Evolutionary conservation across 2,888 invertebrate species (phyloP), one percentile per base, ranked within the genome.

Genomic region (Cantharis flavilabris): DNA sequence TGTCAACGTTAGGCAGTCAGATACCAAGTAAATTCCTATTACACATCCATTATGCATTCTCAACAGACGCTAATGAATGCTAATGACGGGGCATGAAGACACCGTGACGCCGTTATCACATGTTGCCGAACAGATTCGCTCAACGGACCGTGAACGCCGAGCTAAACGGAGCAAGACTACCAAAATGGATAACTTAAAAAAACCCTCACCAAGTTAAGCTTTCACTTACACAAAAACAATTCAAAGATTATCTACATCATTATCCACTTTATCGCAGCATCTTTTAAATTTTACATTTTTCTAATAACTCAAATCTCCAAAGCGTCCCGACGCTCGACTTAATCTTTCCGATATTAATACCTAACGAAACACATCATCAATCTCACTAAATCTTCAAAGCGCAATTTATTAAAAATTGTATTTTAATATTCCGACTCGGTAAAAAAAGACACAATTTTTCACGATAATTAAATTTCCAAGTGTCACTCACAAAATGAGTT

Each of bases 61-160:
- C 81, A 80, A 80, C 81, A 81, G 83, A 82, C 82, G 80, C 81
- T 84, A 84, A 84, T 84, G 83, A 84, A 84, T 84, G 83, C 82
- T 84, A 84, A 84, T 83, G 82, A 82, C 82, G 79, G 82, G 79
- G 80, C 81, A 81, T 81, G 81, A 83, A 84, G 84, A 83, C 82
- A 82, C 82, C 79, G 80, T 81, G 82, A 80, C 81, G 83, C 82
- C 83, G 82, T 84, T 84, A 83, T 82, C 83, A 83, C 80, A 80
- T 80, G 81, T 80, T 79, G 74, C 78, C 78, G 75, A 79, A 76
- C 79, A 76, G 76, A 79, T 79, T 79, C 75, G 72, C 69, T 71
- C 79, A 75, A 64, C 76, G 75, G 76, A 72, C 76, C 74, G 74
- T 79, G 79, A 79, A 78, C 73, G 76, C 73, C 72, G 76, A 73